Evolutionary conservation across 2,888 invertebrate species (phyloP), one percentile per base, ranked within the genome.

Genomic region (Falcaria lacertinaria): DNA sequence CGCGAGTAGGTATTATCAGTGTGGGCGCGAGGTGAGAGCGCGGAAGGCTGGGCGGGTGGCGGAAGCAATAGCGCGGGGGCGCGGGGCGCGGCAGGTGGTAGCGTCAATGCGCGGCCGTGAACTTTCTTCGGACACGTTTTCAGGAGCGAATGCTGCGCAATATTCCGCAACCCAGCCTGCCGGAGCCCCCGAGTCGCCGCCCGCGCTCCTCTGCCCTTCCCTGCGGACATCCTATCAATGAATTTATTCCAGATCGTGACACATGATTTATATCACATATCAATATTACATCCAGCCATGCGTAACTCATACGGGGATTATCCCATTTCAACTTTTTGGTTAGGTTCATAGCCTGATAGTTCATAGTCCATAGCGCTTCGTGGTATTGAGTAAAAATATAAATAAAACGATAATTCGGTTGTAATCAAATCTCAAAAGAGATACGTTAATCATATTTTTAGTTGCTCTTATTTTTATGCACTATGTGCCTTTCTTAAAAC

Each of bases 101-200:
- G 72, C 87, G 90, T 89, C 89, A 89, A 90, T 80, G 89, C 75
- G 89, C 90, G 90, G 77, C 90, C 90, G 77, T 90, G 89, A 90
- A 90, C 90, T 89, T 90, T 88, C 89, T 87, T 86, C 79, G 85
- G 83, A 79, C 88, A 87, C 85, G 86, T 87, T 88, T 87, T 88
- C 87, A 89, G 88, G 83, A 86, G 73, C 78, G 70, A 80, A 69
- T 81, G 73, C 86, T 85, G 86, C 87, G 87, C 85, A 88, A 79
- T 86, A 80, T 72, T 75, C 79, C 74, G 79, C 78, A 74, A 72
- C 73, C 74, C 66, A 70, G 74, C 79, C 76, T 80, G 69, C 66
- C 74, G 64, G 71, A 71, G 67, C 69, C 78, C 75, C 68, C 52
- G 65, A 64, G 44, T 40, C 45, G 42, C 45, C 72, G 71, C 54